These are phyloP conservation scores for Alcedo quadribrachys DNA, from an alignment of 2,797 vertebrate species.

Conservation along the genomic window DNA sequence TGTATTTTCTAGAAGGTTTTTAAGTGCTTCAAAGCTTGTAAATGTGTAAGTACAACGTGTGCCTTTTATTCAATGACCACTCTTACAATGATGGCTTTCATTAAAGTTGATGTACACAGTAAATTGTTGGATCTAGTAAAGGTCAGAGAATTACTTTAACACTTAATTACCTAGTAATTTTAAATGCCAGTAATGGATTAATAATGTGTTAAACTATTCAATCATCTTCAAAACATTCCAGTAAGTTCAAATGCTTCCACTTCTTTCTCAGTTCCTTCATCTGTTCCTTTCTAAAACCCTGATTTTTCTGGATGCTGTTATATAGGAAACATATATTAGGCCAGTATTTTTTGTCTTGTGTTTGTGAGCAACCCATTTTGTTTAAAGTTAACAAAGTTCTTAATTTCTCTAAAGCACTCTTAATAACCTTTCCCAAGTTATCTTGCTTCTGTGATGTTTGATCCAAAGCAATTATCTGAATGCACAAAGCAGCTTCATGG, in stretches of 20 bases:
- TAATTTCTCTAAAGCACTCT: neutral
- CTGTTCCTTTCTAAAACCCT: neutral
- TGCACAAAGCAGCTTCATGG: neutral
- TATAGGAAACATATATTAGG: neutral
- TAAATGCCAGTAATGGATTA: neutral
- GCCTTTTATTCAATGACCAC: neutral
- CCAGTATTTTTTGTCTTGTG: neutral
- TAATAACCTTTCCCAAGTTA: neutral
- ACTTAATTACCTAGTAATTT: neutral
- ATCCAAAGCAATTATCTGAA: neutral
- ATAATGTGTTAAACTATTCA: neutral
- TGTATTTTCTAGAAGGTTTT: neutral
- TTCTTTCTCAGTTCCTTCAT: neutral
- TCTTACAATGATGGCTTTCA: neutral
- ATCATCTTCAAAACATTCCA: neutral
- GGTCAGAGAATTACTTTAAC: neutral
- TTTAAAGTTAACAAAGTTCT: neutral
- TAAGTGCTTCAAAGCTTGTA: neutral
- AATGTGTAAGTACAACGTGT: neutral
- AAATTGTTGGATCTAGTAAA: neutral
- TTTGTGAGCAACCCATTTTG: neutral
- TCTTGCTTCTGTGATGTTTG: neutral
- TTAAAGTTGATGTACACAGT: neutral
- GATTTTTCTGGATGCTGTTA: neutral
- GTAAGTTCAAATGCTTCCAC: neutral